A percentile compares a stretch with the other conserved stretches of the same genome.
These are phyloP conservation scores for Capitella teleta DNA, from an alignment of 1,140 invertebrate species.

Conservation along the genomic window DNA sequence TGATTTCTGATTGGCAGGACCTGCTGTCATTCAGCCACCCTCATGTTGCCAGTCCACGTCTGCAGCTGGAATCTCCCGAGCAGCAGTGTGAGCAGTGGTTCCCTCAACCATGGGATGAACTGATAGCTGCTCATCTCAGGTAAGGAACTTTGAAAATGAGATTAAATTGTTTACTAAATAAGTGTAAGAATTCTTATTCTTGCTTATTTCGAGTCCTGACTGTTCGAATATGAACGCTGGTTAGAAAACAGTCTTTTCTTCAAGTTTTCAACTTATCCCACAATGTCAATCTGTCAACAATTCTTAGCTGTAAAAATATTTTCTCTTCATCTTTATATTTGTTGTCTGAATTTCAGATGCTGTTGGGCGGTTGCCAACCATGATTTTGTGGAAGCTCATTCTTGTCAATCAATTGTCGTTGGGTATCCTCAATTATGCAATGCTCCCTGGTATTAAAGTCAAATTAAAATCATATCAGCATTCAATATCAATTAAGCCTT, in stretches of 20 bases:
- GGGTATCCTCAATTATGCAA: slow-evolving; percentile 47
- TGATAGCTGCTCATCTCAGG: slow-evolving; percentile 69
- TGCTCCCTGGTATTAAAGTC: not conserved
- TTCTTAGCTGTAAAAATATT: not conserved
- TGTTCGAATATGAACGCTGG: not conserved
- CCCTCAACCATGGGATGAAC: slow-evolving; percentile 62
- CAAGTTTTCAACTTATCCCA: not conserved
- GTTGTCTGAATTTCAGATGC: slow-evolving; percentile 43
- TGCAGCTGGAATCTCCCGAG: slow-evolving; percentile 57
- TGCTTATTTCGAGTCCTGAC: no score
- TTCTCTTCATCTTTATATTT: slow-evolving; percentile 2
- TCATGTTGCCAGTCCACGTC: slow-evolving; percentile 58
- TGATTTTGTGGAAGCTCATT: slow-evolving; percentile 65
- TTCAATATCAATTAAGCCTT: not conserved
- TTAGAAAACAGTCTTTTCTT: not conserved
- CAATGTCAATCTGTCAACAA: not conserved
- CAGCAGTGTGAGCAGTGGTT: slow-evolving; percentile 58
- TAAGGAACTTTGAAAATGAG: slow-evolving; percentile 20
- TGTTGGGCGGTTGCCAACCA: slow-evolving; percentile 52
- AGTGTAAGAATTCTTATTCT: not conserved
- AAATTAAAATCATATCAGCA: not conserved
- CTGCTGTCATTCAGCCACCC: slow-evolving; percentile 65
- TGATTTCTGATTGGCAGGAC: slow-evolving; percentile 32
- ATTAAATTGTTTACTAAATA: not conserved
- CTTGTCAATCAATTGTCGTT: slow-evolving; percentile 63